Evolutionary conservation across 2,113 vertebrate genomes (phyloP).

Genomic region (Acanthisitta chloris): DNA sequence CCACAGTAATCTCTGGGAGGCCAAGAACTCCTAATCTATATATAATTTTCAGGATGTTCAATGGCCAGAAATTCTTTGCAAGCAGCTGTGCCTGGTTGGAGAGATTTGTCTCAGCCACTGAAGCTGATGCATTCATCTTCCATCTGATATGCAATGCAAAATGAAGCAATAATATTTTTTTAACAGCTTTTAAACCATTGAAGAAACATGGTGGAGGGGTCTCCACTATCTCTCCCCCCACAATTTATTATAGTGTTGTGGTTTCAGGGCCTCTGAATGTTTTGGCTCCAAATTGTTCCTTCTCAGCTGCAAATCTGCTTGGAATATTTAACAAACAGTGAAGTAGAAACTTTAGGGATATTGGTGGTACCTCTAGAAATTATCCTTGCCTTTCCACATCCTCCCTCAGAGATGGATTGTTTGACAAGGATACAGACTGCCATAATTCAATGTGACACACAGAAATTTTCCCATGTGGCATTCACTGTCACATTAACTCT

Average conservation of each 20-base stretch:
- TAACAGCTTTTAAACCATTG: not conserved
- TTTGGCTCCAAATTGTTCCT: not conserved
- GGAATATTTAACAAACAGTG: not conserved
- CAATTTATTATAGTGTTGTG: not conserved
- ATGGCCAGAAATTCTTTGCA: not conserved
- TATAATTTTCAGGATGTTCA: not conserved
- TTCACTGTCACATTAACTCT: not conserved
- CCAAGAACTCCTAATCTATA: not conserved
- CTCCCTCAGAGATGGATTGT: not conserved
- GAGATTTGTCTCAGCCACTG: not conserved
- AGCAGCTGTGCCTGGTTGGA: not conserved
- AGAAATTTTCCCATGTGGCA: not conserved
- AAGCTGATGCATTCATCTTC: not conserved
- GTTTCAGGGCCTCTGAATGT: not conserved
- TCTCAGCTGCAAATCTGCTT: not conserved
- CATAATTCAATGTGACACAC: slow-evolving; percentile 19
- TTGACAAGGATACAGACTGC: not conserved
- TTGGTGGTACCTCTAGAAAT: not conserved
- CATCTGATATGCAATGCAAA: not conserved
- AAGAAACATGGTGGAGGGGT: fast-evolving
- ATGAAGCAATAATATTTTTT: not conserved
- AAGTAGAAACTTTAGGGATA: not conserved
- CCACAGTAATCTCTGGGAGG: not conserved
- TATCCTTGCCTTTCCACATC: not conserved
- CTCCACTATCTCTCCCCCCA: not conserved